Evolutionary conservation across 2,888 invertebrate species (phyloP).

Genomic region (Drosophila paramelanica): DNA sequence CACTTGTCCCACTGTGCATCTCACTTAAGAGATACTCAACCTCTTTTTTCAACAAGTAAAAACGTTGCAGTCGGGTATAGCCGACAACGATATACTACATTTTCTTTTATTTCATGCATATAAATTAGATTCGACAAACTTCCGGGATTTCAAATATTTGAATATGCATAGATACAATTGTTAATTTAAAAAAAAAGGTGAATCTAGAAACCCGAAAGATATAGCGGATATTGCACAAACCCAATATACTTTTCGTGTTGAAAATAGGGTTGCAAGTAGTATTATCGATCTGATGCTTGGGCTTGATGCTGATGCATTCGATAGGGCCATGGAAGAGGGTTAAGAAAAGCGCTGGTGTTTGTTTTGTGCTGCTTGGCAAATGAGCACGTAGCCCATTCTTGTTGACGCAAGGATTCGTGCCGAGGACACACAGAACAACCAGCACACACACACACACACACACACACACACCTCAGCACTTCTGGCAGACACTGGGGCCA

Average conservation of each 20-base stretch:
- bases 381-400: conserved; percentile 46
- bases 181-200: no score
- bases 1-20: conserved; percentile 17
- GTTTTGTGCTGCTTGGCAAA: conserved; percentile 20
- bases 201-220: no score
- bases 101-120: no score
- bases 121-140: no score
- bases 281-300: not conserved
- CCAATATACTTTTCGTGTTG: no score
- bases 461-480: conserved; percentile 10
- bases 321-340: no score
- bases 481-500: not conserved
- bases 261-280: conserved; percentile 19
- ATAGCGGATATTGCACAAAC: no score
- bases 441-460: conserved; percentile 2
- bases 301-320: not conserved
- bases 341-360: conserved; percentile 2
- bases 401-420: conserved; percentile 31
- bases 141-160: no score
- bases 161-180: no score
- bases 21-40: conserved; percentile 5
- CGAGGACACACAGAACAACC: not conserved
- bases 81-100: no score
- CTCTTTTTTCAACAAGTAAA: conserved; percentile 10
- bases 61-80: no score